Evolutionary conservation across 2,797 vertebrate species (phyloP).

Genomic region (Ficedula albicollis): DNA sequence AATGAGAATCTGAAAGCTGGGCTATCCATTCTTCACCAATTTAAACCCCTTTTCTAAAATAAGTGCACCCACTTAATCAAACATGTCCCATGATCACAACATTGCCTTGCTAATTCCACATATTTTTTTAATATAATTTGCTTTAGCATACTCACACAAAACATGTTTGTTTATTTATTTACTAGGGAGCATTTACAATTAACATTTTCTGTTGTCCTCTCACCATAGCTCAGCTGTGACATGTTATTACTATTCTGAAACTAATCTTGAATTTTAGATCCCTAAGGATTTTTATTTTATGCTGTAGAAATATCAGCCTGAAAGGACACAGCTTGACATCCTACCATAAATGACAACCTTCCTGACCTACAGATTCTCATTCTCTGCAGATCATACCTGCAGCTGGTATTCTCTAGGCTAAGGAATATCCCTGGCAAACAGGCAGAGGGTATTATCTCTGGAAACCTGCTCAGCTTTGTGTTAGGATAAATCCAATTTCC

Average conservation of each 20-base stretch:
- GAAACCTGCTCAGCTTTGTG: neutral
- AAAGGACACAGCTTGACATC: neutral
- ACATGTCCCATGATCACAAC: neutral
- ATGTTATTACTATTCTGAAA: neutral
- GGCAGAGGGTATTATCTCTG: neutral
- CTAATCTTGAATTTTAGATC: neutral
- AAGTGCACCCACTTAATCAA: neutral
- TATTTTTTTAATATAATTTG: neutral
- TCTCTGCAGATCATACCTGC: neutral
- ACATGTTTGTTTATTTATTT: neutral
- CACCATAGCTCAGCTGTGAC: neutral
- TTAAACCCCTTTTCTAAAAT: neutral
- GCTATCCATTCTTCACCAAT: neutral
- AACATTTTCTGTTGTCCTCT: neutral
- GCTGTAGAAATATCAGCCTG: neutral
- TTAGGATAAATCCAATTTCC: neutral
- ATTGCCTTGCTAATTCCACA: neutral
- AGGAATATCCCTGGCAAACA: neutral
- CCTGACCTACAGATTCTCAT: neutral
- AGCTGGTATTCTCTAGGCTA: neutral
- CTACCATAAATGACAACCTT: neutral
- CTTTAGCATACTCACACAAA: neutral
- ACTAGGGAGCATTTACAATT: neutral
- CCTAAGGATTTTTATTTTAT: neutral
- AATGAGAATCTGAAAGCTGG: neutral